Base-by-base conservation (phyloP, 2,113 vertebrate genomes). In the Platysteira castanea region DNA sequence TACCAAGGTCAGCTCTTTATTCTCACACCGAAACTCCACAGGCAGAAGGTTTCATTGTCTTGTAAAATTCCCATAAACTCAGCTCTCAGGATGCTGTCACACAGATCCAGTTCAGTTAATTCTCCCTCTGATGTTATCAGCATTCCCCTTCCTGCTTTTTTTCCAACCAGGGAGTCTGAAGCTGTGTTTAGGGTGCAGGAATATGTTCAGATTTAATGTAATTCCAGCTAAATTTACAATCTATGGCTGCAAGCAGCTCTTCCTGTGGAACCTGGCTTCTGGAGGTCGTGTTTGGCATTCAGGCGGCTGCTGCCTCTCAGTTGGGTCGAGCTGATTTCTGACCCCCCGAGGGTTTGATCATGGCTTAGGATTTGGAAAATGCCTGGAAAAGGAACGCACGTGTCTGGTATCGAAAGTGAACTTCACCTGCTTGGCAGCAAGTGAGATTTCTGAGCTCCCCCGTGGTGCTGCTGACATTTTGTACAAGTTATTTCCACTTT, bases 401-500 rank as follows among this genome's bases (percentile, higher is more conserved):
- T 68, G 73, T 37, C 37, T 83, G 23, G 41, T 52, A 35, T 69
- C 20, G 23, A 39, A 83, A n/a, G 22, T 24, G 65, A 82, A 22
- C 18, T 63, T 15, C 15, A 52, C 54, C 79, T 82, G 61, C 23
- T 41, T 57, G 81, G 59, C 69, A 92, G 42, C 35, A 10, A 42
- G 57, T 18, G 81, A 39, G 60, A 49, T 84, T 74, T 56, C 54
- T 15, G 81, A 78, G 75, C 69, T 52, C 42, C 87, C 81, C 91
- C 1, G 0, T 64, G 70, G 84, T 68, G 67, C 84, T 77, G 70
- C 89, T 93, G 95, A 61, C 39, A 15, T 46, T 85, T 42, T 68
- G n/a, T n/a, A 39, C 11, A 44, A 78, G 84, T 53, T 63, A 37
- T 70, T 96, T 95, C 90, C 78, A 73, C 82, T 96, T 87, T 78